Evolutionary conservation across 2,113 vertebrate genomes (phyloP), one percentile per base, ranked within the genome.

Genomic region (Hemiscyllium ocellatum): DNA sequence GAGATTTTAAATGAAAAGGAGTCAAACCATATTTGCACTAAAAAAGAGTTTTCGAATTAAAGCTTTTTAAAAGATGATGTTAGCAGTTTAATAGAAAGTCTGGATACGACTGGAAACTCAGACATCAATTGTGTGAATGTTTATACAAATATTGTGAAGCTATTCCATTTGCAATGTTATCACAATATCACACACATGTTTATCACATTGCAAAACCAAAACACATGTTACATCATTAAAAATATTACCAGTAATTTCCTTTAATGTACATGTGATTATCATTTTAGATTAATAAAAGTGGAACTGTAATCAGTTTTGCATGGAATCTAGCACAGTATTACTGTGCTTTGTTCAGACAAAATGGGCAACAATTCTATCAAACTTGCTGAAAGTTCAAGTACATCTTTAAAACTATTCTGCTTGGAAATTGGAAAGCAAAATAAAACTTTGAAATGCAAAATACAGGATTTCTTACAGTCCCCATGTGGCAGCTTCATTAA

Each of bases 221-320:
- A 66, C 89, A 66, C 24, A 89, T 42, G 19, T 66, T 91, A 91
- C 13, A 91, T 37, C 89, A 91, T 91, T 91, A 65, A n/a, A 4
- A 37, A 65, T n/a, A 91, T 91, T 65, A 91, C 61, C 89, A 91
- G 89, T 0, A 17, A 66, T 91, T 91, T 91, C 89, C 89, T 91
- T 66, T n/a, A 91, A 20, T 66, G 2, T 91, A n/a, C 37, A 33
- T 66, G 89, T 90, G n/a, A 37, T 42, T 7, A 66, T 7, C 24
- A 66, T 65, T n/a, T 37, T 37, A 83, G 37, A 83, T 37, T 42
- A 42, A 42, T 47, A 91, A 12, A 61, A 61, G 33, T 37, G 86
- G 10, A 91, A 66, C 37, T 91, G 33, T 66, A 66, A 37, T 65
- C 33, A 91, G 33, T 37, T 91, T 91, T 91, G 33, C 20, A 33